phyloP scores from a whole-genome alignment of 2,797 vertebrate genomes.

The Melopsittacus undulatus region DNA sequence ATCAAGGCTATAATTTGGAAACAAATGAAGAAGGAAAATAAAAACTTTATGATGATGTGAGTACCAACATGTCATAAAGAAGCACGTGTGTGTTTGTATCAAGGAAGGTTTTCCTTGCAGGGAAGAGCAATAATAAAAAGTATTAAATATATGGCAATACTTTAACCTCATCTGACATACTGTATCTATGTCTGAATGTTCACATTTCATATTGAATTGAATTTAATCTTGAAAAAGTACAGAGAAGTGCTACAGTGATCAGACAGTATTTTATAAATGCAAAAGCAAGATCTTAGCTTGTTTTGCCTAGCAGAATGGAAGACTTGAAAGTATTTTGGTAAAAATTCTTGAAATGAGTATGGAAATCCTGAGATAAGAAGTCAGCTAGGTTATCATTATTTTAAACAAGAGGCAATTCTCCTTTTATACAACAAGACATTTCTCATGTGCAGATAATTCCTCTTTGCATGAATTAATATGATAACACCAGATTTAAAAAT shows the following conservation, averaged over 20 bases:
- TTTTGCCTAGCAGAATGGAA: not conserved
- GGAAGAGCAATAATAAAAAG: not conserved
- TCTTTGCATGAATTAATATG: not conserved
- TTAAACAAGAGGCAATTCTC: not conserved
- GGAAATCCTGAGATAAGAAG: not conserved
- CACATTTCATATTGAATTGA: not conserved
- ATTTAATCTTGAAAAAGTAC: not conserved
- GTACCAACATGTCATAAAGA: not conserved
- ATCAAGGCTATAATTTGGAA: not conserved
- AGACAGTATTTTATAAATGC: not conserved
- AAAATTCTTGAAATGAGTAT: not conserved
- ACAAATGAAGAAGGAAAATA: not conserved
- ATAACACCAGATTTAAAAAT: not conserved
- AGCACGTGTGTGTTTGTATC: not conserved
- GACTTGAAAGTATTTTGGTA: not conserved
- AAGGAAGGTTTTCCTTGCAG: not conserved
- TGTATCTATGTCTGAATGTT: not conserved
- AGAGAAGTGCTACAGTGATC: not conserved
- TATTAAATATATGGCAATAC: not conserved
- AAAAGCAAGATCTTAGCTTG: not conserved
- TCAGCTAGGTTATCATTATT: not conserved
- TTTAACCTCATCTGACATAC: not conserved
- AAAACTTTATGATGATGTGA: not conserved
- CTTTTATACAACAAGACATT: not conserved
- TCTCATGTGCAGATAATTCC: not conserved